Conservation (phyloP, 2,888 invertebrate genomes). For the Apotomis turbidana region DNA sequence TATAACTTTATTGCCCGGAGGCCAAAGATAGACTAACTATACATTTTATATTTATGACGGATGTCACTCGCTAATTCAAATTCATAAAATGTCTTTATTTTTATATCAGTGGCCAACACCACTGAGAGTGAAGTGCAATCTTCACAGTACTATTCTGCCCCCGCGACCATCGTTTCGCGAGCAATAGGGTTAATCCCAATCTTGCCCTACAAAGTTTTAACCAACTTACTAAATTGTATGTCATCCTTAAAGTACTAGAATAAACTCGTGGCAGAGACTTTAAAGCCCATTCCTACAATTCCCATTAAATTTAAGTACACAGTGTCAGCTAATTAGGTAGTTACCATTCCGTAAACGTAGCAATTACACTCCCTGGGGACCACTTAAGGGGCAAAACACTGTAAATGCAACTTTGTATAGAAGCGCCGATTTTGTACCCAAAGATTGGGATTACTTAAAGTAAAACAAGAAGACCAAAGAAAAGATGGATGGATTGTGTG, state of each 20-base stretch:
- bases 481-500: no score
- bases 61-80: no score
- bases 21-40: no score
- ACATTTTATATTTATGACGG: no score
- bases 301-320: conserved; percentile 22
- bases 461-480: no score
- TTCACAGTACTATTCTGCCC: no score
- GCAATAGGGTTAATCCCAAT: neutral
- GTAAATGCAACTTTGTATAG: neutral
- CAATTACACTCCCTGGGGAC: conserved; percentile 22
- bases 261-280: conserved; percentile 4
- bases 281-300: conserved; percentile 6
- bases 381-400: neutral
- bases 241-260: neutral
- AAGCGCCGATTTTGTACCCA: neutral
- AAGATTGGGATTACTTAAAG: neutral
- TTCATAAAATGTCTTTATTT: no score
- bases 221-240: neutral
- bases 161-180: no score
- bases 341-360: conserved; percentile 29
- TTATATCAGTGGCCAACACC: no score
- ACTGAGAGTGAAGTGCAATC: no score
- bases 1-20: no score
- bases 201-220: neutral
- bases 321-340: conserved; percentile 32